A percentile compares a stretch with the other conserved stretches of the same genome.
Conservation (phyloP, 2,888 invertebrate species). For the Lagria hirta region DNA sequence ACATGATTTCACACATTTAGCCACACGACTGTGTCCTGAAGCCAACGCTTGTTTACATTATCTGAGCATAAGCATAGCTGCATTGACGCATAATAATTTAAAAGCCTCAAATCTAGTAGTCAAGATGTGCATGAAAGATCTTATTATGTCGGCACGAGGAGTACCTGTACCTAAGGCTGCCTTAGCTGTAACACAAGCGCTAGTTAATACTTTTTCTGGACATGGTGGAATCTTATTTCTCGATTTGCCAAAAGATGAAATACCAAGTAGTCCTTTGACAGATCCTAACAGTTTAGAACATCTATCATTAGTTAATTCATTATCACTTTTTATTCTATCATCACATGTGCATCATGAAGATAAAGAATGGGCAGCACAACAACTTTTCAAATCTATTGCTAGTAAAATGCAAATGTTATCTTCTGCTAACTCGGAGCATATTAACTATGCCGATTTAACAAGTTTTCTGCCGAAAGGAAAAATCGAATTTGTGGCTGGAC, state of each 20-base stretch:
- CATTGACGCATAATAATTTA: conserved; percentile 59
- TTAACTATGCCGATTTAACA: conserved; percentile 58
- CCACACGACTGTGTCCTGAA: conserved; percentile 43
- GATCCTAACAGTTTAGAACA: conserved; percentile 44
- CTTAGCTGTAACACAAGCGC: conserved; percentile 62
- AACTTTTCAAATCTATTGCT: conserved; percentile 58
- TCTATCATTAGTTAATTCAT: conserved; percentile 61
- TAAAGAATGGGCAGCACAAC: conserved; percentile 64
- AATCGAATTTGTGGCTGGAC: conserved; percentile 55
- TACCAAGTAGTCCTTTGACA: conserved; percentile 26
- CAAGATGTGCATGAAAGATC: conserved; percentile 59
- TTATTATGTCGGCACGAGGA: conserved; percentile 55
- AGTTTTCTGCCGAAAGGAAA: conserved; percentile 50
- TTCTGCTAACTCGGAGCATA: conserved; percentile 47
- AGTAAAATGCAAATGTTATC: conserved; percentile 50
- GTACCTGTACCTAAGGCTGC: conserved; percentile 45
- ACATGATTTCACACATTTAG: conserved; percentile 42
- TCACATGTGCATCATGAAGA: conserved; percentile 56
- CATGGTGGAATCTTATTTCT: conserved; percentile 53
- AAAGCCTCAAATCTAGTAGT: conserved; percentile 60
- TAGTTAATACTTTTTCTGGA: conserved; percentile 59
- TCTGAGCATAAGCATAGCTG: conserved; percentile 54
- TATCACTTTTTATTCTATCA: conserved; percentile 62
- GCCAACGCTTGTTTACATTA: conserved; percentile 49
- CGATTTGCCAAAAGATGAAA: conserved; percentile 48